phyloP scores from a whole-genome alignment of 2,113 vertebrate species.

The Castor canadensis region DNA sequence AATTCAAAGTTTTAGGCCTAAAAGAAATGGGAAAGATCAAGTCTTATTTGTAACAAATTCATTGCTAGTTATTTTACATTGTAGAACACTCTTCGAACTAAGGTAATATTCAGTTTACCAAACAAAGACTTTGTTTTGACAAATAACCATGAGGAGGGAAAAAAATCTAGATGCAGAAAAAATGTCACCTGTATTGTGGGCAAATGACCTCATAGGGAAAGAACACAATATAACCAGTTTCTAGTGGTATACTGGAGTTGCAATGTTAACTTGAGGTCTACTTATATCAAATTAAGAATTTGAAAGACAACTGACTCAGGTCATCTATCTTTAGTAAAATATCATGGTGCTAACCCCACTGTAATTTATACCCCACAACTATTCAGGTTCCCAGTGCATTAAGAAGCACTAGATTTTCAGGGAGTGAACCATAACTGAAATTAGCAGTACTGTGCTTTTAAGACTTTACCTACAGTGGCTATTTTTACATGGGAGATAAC shows the following conservation, averaged over 20 bases:
- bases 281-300: neutral
- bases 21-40: neutral
- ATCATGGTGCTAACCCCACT: neutral
- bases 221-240: neutral
- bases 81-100: neutral
- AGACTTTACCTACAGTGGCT: fast-evolving
- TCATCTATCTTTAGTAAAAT: no score
- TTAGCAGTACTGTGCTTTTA: neutral
- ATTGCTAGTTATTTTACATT: neutral
- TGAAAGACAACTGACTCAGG: no score
- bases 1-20: no score
- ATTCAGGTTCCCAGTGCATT: neutral
- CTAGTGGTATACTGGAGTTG: neutral
- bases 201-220: neutral
- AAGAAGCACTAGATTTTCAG: neutral
- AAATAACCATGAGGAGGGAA: neutral
- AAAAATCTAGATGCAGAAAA: neutral
- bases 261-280: neutral
- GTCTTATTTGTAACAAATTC: neutral
- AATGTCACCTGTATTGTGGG: neutral
- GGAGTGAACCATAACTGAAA: neutral
- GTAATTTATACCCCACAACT: neutral
- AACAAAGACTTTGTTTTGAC: neutral
- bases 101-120: neutral
- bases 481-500: neutral